Percentiles rank a stretch among this genome's conserved stretches.
Conservation (phyloP, 2,888 invertebrate genomes). For the Teleogryllus oceanicus region DNA sequence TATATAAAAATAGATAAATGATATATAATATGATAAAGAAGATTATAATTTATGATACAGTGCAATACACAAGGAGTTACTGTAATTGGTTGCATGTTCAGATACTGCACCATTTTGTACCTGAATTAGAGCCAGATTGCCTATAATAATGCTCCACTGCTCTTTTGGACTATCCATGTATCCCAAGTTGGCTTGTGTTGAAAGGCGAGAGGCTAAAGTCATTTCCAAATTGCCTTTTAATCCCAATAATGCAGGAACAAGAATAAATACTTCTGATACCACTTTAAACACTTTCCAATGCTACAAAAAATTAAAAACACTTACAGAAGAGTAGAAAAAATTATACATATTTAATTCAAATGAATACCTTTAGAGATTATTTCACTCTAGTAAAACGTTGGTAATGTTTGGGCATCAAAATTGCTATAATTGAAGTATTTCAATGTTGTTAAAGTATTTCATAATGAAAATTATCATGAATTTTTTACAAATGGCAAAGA, state of each 20-base stretch:
- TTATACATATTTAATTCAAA: too few species aligned
- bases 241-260: constrained; percentile 85
- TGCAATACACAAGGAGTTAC: neutral
- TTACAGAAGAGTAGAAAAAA: neutral
- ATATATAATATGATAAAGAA: too few species aligned
- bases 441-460: too few species aligned
- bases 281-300: constrained; percentile 81
- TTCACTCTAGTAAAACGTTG: too few species aligned
- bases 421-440: too few species aligned
- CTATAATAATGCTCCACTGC: constrained; percentile 50
- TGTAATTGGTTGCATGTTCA: neutral
- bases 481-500: too few species aligned
- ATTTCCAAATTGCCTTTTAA: constrained; percentile 93
- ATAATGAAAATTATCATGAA: too few species aligned
- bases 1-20: too few species aligned
- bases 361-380: too few species aligned
- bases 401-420: too few species aligned
- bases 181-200: constrained; percentile 87
- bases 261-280: constrained; percentile 83
- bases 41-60: too few species aligned
- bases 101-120: constrained; percentile 26
- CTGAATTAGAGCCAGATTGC: constrained; percentile 56
- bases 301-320: constrained; percentile 47
- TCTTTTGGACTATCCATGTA: constrained; percentile 67
- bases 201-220: constrained; percentile 87